These are phyloP conservation scores for Oxytorus armatus DNA, from an alignment of 2,888 invertebrate genomes.

Conservation along the genomic window DNA sequence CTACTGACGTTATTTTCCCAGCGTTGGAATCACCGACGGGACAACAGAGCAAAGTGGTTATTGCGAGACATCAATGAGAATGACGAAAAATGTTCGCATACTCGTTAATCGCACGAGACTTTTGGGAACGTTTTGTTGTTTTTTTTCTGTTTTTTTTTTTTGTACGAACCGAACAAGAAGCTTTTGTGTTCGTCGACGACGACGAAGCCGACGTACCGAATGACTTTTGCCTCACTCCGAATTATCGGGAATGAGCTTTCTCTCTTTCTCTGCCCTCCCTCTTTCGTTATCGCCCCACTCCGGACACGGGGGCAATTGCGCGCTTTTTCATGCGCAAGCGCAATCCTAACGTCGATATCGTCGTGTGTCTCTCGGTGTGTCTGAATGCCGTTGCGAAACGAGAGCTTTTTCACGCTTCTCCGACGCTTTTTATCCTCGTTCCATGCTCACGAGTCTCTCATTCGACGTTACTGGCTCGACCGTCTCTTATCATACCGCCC, in stretches of 20 bases:
- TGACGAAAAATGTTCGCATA: conserved; percentile 3
- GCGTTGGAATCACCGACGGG: conserved; percentile 59
- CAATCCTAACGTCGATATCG: conserved; percentile 74
- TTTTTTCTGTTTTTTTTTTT: too few relatives aligned
- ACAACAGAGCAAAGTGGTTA: background rate
- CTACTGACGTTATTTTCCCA: conserved; percentile 40
- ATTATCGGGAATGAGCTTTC: conserved; percentile 60
- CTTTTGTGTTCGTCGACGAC: conserved; percentile 6
- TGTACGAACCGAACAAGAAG: conserved; percentile 17
- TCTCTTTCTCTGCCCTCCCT: conserved; percentile 29
- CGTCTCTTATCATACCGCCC: background rate
- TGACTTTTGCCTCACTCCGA: conserved; percentile 48
- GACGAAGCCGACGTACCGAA: conserved; percentile 23
- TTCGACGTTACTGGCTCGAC: conserved; percentile 6
- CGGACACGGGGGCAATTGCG: conserved; percentile 80
- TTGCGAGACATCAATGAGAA: conserved; percentile 1
- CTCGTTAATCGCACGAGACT: too few relatives aligned
- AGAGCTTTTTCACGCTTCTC: conserved; percentile 27
- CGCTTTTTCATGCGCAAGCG: conserved; percentile 82
- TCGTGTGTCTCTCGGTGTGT: conserved; percentile 1
- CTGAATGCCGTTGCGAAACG: conserved; percentile 3
- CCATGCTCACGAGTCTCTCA: background rate
- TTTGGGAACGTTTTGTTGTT: too few relatives aligned
- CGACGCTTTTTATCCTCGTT: too few relatives aligned
- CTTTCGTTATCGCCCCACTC: conserved; percentile 6